Evolutionary conservation across 2,888 invertebrate species (phyloP).

Genomic region (Cryptus armator): DNA sequence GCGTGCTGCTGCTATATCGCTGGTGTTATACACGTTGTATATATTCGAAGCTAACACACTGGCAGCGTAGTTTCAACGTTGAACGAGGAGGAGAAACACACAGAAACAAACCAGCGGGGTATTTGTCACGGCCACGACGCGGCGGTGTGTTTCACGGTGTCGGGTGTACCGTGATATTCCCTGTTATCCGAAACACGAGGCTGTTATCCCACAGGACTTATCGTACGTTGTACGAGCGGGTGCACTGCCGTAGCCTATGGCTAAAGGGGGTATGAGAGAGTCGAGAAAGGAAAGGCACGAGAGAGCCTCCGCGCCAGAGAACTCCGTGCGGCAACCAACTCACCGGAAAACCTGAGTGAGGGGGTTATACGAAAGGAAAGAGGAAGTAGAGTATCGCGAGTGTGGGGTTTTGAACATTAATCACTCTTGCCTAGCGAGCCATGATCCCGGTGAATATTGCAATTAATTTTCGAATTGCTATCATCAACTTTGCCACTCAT

Average conservation of each 20-base stretch:
- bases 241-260: slow-evolving; percentile 62
- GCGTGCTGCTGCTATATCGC: slow-evolving; percentile 19
- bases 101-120: slow-evolving; percentile 51
- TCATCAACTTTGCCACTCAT: slow-evolving; percentile 71
- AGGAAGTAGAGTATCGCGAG: slow-evolving; percentile 35
- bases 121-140: slow-evolving; percentile 71
- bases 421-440: slow-evolving; percentile 79
- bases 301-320: slow-evolving; percentile 36
- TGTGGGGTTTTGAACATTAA: slow-evolving; percentile 77
- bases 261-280: slow-evolving; percentile 67
- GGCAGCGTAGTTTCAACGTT: slow-evolving; percentile 41
- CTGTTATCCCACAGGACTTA: slow-evolving; percentile 84
- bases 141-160: slow-evolving; percentile 75
- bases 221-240: slow-evolving; percentile 78
- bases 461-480: slow-evolving; percentile 82
- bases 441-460: slow-evolving; percentile 80
- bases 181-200: slow-evolving; percentile 84
- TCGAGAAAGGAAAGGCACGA: slow-evolving; percentile 56
- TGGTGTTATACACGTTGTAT: slow-evolving; percentile 26
- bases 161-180: slow-evolving; percentile 83
- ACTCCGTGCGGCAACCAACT: slow-evolving; percentile 12
- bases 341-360: slow-evolving; percentile 52
- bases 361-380: slow-evolving; percentile 26
- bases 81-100: slow-evolving; percentile 20
- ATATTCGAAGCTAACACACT: neutral